Evolutionary conservation across 2,888 invertebrate species (phyloP).

Genomic region (Polydrusus tereticollis): DNA sequence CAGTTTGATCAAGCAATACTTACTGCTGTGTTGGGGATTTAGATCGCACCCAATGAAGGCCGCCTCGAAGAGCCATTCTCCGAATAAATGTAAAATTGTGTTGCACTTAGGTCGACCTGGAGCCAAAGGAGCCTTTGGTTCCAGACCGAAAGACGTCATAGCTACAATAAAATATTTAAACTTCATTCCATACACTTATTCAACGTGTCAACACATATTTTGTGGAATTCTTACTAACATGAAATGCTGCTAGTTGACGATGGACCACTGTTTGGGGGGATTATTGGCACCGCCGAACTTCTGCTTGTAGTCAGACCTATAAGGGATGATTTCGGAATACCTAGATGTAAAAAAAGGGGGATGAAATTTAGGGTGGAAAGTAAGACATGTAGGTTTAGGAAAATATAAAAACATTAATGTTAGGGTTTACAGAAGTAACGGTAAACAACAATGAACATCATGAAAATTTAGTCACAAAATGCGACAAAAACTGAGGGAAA

Average conservation of each 20-base stretch:
- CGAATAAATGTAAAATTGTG: constrained; percentile 94
- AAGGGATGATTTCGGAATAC: constrained; percentile 84
- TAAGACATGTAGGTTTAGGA: background rate
- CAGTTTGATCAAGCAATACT: too few relatives aligned
- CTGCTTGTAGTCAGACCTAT: constrained; percentile 84
- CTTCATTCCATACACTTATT: too few relatives aligned
- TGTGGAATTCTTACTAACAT: constrained; percentile 68
- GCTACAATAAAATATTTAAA: constrained; percentile 71
- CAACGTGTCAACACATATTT: background rate
- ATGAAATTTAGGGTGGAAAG: background rate
- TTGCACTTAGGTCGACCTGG: constrained; percentile 91
- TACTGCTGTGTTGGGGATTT: constrained; percentile 44
- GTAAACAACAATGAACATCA: background rate
- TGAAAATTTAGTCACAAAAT: constrained; percentile 4
- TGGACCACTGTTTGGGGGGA: constrained; percentile 78
- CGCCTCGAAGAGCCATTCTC: constrained; percentile 97
- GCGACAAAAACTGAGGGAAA: background rate
- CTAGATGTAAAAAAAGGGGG: constrained; percentile 68
- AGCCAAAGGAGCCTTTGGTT: constrained; percentile 72
- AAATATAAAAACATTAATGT: background rate
- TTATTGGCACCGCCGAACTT: constrained; percentile 75
- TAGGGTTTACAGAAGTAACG: background rate
- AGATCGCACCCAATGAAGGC: constrained; percentile 87
- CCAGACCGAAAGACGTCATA: constrained; percentile 69
- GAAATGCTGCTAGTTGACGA: constrained; percentile 76